Evolutionary conservation across 2,888 invertebrate genomes (phyloP), one percentile per base, ranked within the genome.

Genomic region (Resseliella maxima): DNA sequence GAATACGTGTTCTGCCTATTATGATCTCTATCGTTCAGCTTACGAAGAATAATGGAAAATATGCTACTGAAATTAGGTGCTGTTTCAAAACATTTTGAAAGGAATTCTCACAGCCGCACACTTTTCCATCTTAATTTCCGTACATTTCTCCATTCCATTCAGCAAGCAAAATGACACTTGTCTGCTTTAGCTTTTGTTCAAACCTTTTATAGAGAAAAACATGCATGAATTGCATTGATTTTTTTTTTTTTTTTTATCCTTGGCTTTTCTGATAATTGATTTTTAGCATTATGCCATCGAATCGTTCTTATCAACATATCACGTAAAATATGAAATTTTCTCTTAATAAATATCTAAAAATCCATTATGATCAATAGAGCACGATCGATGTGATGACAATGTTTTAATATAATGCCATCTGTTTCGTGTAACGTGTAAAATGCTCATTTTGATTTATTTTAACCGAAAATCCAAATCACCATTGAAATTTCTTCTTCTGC

Each of bases 371-470:
- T 59, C 59, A 24, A 15, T 18, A 41, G n/a, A n/a, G 41, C 59
- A 12, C 1, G 59, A 27, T 59, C 59, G 12, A 59, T 6, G 59
- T 59, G 6, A 24, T 27, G 27, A 24, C 12, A 59, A 59, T 27
- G 27, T 59, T 59, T n/a, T 59, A 59, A 59, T 59, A 27, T 59
- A 18, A 59, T 59, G 59, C 72, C 72, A 72, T 72, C 72, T 72
- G 72, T 27, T 72, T 3, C 72, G 31, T 12, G 12, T 35, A 18
- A 72, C 31, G 35, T 72, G 27, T 31, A 27, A 72, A 15, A 18
- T 31, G 72, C 15, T 72, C 72, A 72, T 31, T 72, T 72, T 35
- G n/a, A 72, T n/a, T 1, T 35, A 15, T 35, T 31, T 27, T 24
- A 2, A 24, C n/a, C 15, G 72, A 27, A 31, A 72, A 72, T 31